Evolutionary conservation across 1,140 invertebrate species (phyloP).

Genomic region (Ostrea denselamellosa): DNA sequence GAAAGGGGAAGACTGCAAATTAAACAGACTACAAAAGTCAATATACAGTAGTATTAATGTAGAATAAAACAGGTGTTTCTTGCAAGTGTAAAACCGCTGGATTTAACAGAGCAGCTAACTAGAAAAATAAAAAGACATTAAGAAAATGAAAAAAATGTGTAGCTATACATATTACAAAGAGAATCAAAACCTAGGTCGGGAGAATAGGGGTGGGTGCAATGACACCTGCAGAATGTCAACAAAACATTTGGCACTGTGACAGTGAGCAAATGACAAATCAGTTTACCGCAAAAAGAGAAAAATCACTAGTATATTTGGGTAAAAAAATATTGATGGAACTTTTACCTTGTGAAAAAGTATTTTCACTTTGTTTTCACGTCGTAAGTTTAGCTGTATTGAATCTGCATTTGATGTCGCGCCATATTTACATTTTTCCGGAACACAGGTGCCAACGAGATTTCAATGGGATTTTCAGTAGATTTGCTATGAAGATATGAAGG

Average conservation of each 20-base stretch:
- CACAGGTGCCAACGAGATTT: slow-evolving; percentile 44
- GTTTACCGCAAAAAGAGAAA: neutral
- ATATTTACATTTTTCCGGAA: slow-evolving; percentile 49
- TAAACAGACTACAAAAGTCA: too few relatives aligned
- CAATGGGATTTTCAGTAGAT: slow-evolving; percentile 41
- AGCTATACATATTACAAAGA: neutral
- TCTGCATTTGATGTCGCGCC: slow-evolving; percentile 40
- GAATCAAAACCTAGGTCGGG: neutral
- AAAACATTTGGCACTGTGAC: slow-evolving; percentile 16
- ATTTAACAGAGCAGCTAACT: neutral
- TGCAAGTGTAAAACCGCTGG: neutral
- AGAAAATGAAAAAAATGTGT: neutral
- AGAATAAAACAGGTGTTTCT: neutral
- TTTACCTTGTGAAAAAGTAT: slow-evolving; percentile 4
- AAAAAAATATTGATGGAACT: neutral
- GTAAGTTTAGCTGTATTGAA: neutral
- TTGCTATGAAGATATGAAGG: neutral
- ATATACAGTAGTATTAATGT: too few relatives aligned
- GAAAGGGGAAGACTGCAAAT: too few relatives aligned
- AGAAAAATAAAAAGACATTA: neutral
- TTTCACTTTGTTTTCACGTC: neutral
- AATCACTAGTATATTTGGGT: neutral
- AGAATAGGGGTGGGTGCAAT: neutral
- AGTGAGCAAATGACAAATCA: neutral
- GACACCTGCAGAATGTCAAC: slow-evolving; percentile 17